Base-by-base conservation (phyloP, 2,797 vertebrate species). In the Discoglossus pictus region DNA sequence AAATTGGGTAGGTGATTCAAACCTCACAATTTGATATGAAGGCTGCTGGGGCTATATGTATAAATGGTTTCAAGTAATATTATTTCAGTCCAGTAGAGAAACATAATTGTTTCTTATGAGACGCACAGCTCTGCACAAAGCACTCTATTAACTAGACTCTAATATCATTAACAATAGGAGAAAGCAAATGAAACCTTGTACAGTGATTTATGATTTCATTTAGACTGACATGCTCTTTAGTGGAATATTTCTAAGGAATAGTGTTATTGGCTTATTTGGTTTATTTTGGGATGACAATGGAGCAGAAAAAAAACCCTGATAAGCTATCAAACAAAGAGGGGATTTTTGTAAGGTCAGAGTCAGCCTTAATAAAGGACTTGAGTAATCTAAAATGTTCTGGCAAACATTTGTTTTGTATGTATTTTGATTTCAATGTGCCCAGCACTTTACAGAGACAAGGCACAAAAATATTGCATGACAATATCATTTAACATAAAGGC, bases 191-290 rank as follows among this genome's bases (percentile, higher is more conserved):
- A 44, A 35, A 18, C 6, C 24, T 34, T 59, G 23, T 59, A 67
- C 54, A 67, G 60, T 52, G 25, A 35, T 35, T 10, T 56, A 15
- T 68, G 55, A 60, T 68, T 60, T 56, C 55, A 27, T 50, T 51
- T 24, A 59, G 44, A 60, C 44, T 42, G 17, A 47, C 39, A 36
- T 27, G 23, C 51, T 67, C 23, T 13, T 9, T n/a, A 43, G 2
- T n/a, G 15, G n/a, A 6, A 6, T 12, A 46, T 52, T 34, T 43
- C 46, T 52, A 52, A 60, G 54, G 17, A 42, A 60, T 48, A 51
- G n/a, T 52, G n/a, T 17, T 15, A 60, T 18, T 25, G 11, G 10
- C 21, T 47, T 10, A 52, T 48, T 40, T 51, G 13, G 12, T 25
- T 56, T 40, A 54, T 9, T 58, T 31, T 31, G 27, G 27, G 21